These are phyloP conservation scores for Seriola quinqueradiata DNA, from an alignment of 2,113 vertebrate species.

Conservation along the genomic window DNA sequence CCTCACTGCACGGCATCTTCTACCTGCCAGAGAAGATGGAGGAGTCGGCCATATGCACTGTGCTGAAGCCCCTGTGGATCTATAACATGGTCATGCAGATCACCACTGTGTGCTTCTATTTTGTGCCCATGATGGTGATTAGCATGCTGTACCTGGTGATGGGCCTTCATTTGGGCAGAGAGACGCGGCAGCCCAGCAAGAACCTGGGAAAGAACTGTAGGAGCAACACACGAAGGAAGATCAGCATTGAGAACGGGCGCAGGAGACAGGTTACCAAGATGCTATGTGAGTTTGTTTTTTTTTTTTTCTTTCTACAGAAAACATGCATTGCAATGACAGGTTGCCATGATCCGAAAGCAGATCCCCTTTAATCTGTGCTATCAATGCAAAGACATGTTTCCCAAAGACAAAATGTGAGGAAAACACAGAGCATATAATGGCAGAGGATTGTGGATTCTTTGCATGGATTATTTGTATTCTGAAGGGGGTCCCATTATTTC, in stretches of 20 bases:
- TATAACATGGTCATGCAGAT: constrained; percentile 87
- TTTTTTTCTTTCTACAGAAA: not conserved
- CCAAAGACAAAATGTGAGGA: not conserved
- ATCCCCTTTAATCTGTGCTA: constrained; percentile 27
- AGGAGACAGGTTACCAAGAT: constrained; percentile 86
- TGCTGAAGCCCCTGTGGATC: constrained; percentile 85
- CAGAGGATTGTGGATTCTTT: constrained; percentile 1
- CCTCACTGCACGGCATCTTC: constrained; percentile 83
- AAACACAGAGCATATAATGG: constrained; percentile 22
- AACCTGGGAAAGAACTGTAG: constrained; percentile 69
- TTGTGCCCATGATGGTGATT: constrained; percentile 85
- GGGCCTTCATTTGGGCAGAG: constrained; percentile 78
- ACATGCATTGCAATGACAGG: not conserved
- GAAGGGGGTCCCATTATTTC: not conserved
- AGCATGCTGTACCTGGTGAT: constrained; percentile 85
- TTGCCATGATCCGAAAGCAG: not conserved
- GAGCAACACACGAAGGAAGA: constrained; percentile 65
- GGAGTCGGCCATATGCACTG: constrained; percentile 85
- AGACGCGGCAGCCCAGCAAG: constrained; percentile 50
- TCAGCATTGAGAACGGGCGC: constrained; percentile 75
- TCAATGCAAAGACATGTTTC: constrained; percentile 44
- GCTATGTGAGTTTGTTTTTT: constrained; percentile 81
- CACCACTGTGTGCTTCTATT: constrained; percentile 86
- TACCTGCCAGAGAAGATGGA: constrained; percentile 80
- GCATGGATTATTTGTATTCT: constrained; percentile 42